Evolutionary conservation across 1,140 invertebrate species (phyloP).

Genomic region (Bombyx mandarina): DNA sequence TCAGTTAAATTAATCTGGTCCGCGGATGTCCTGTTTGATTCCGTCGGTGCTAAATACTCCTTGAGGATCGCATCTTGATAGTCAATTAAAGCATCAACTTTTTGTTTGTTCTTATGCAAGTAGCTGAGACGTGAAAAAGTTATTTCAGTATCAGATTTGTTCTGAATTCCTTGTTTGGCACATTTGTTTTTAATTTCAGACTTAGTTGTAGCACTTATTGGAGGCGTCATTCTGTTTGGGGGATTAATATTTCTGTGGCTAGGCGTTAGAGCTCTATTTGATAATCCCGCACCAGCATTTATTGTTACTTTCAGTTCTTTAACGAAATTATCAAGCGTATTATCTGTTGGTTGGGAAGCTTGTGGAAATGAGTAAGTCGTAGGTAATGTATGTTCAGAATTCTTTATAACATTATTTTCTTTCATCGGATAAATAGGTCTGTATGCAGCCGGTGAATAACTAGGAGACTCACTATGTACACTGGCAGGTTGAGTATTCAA

Average conservation of each 20-base stretch:
- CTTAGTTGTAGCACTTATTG: constrained; percentile 6
- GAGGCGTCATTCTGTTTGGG: constrained; percentile 11
- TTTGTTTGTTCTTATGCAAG: constrained; percentile 44
- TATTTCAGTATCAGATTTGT: constrained; percentile 47
- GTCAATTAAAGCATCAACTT: constrained; percentile 10
- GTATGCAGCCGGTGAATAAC: too few relatives aligned
- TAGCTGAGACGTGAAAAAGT: constrained; percentile 59
- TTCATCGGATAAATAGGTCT: too few relatives aligned
- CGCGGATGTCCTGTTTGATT: neutral
- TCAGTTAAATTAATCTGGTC: neutral
- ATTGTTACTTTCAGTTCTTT: constrained; percentile 36
- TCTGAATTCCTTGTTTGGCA: constrained; percentile 28
- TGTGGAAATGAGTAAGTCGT: too few relatives aligned
- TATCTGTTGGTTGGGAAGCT: neutral
- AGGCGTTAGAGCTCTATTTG: neutral
- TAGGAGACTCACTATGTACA: too few relatives aligned
- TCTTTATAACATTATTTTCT: too few relatives aligned
- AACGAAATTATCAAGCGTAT: constrained; percentile 28
- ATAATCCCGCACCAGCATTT: constrained; percentile 27
- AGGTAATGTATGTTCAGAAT: too few relatives aligned
- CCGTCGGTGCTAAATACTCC: neutral
- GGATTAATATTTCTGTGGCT: constrained; percentile 6
- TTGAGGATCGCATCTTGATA: constrained; percentile 4
- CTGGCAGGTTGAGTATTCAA: too few relatives aligned
- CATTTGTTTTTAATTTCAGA: constrained; percentile 19